These are phyloP conservation scores for Ophion slaviceki DNA, from an alignment of 2,888 invertebrate species.

Conservation along the genomic window DNA sequence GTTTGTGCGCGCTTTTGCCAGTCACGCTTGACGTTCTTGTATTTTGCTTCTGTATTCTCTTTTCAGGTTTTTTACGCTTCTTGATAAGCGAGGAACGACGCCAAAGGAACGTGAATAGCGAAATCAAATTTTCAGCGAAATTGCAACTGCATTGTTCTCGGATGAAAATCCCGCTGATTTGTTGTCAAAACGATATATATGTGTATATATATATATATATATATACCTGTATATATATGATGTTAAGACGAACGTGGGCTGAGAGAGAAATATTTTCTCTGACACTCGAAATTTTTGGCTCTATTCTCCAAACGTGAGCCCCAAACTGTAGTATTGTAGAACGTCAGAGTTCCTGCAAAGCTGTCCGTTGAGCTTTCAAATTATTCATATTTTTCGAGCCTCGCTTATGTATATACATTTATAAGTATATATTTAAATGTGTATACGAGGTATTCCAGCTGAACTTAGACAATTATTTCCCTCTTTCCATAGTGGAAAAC, in stretches of 20 bases:
- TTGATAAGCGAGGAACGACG: background rate
- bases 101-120: background rate
- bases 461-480: no score
- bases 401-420: background rate
- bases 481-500: no score
- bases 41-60: background rate
- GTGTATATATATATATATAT: background rate
- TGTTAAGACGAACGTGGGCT: constrained; percentile 15
- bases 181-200: constrained; percentile 8
- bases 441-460: no score
- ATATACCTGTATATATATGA: background rate
- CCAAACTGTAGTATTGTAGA: constrained; percentile 8
- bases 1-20: background rate
- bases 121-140: background rate
- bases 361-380: constrained; percentile 9
- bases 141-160: constrained; percentile 24
- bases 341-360: background rate
- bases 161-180: constrained; percentile 21
- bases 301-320: constrained; percentile 3
- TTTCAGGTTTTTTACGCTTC: background rate
- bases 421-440: no score
- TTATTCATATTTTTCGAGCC: constrained; percentile 15
- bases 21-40: background rate
- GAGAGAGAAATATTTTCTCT: constrained; percentile 29
- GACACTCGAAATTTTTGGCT: constrained; percentile 15